A percentile compares a stretch with the other conserved stretches of the same genome.
Evolutionary conservation across 2,888 invertebrate genomes (phyloP).

Genomic region (Octodonta nipae): DNA sequence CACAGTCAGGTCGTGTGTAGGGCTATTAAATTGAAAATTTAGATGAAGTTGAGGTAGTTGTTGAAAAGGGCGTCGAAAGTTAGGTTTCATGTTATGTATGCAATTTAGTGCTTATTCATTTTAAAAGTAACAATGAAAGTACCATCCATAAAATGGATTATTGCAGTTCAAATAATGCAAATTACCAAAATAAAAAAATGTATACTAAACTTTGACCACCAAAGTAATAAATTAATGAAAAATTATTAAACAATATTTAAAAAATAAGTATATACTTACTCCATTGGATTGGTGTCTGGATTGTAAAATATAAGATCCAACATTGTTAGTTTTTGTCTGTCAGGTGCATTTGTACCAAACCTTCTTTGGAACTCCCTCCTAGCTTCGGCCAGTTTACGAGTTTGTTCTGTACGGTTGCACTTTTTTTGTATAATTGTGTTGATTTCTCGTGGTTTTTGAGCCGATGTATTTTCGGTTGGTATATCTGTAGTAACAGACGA

Average conservation of each 20-base stretch:
- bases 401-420: constrained; percentile 36
- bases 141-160: too few species aligned
- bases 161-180: too few species aligned
- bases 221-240: too few species aligned
- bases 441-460: constrained; percentile 17
- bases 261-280: not conserved
- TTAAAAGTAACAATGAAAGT: too few species aligned
- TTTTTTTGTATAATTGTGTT: constrained; percentile 24
- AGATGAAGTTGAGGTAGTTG: too few species aligned
- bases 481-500: constrained; percentile 21
- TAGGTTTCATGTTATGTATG: too few species aligned
- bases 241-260: not conserved
- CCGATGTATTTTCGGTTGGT: constrained; percentile 15
- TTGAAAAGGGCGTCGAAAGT: too few species aligned
- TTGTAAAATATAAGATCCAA: constrained; percentile 87
- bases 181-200: too few species aligned
- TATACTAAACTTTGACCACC: too few species aligned
- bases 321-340: constrained; percentile 68
- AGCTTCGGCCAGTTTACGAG: constrained; percentile 41
- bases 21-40: too few species aligned
- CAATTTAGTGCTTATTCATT: too few species aligned
- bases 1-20: too few species aligned
- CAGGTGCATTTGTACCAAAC: constrained; percentile 41
- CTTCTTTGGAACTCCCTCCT: constrained; percentile 40
- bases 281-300: constrained; percentile 64